These are phyloP conservation scores for Chelon labrosus DNA, from an alignment of 2,797 vertebrate species.

Conservation along the genomic window DNA sequence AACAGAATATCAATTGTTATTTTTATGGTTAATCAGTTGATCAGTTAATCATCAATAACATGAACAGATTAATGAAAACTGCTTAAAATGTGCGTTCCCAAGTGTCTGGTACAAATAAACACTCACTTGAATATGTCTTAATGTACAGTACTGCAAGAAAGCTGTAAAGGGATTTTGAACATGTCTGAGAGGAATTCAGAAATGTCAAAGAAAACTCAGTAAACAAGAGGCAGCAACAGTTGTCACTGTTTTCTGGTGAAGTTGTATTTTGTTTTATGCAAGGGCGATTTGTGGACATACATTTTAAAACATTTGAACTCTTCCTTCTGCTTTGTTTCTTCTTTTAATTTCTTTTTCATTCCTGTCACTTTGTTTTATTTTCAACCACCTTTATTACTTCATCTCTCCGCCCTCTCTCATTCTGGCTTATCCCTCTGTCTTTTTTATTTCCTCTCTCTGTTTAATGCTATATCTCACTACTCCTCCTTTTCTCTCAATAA, in stretches of 20 bases:
- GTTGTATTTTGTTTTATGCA: constrained; percentile 19
- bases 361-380: constrained; percentile 20
- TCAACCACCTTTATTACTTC: constrained; percentile 13
- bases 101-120: not conserved
- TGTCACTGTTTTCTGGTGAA: constrained; percentile 8
- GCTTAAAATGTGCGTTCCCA: not conserved
- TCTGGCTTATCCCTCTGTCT: constrained; percentile 24
- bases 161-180: constrained; percentile 8
- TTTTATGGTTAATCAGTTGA: too few species aligned
- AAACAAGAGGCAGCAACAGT: constrained; percentile 39
- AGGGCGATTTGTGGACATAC: not conserved
- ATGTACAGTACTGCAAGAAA: not conserved
- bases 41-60: too few species aligned
- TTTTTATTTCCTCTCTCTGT: constrained; percentile 53
- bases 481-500: constrained; percentile 57
- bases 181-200: constrained; percentile 6
- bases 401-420: constrained; percentile 22
- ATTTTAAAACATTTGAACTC: constrained; percentile 8
- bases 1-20: too few species aligned
- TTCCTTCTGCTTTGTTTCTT: constrained; percentile 53
- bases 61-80: too few species aligned
- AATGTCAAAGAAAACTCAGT: constrained; percentile 12
- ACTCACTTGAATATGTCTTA: not conserved
- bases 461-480: constrained; percentile 65
- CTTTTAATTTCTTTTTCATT: constrained; percentile 9